phyloP scores from a whole-genome alignment of 2,797 vertebrate species.

The Melanotaenia trifasciata region DNA sequence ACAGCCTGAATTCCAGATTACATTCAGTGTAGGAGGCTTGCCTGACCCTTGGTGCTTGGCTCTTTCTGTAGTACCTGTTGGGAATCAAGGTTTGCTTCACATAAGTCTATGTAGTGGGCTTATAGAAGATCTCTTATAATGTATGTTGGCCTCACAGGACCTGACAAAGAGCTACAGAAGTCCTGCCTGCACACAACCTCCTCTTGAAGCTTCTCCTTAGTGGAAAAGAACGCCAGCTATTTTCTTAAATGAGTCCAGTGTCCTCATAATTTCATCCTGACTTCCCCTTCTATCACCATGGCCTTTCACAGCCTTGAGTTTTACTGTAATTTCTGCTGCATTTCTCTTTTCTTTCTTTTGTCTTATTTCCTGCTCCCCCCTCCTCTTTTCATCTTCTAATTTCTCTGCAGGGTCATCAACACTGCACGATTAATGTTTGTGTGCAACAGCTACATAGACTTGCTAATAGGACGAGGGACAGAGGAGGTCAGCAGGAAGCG shows the following conservation, averaged over 20 bases:
- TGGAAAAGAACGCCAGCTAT: conserved; percentile 26
- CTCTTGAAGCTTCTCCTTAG: conserved; percentile 28
- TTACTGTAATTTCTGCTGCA: conserved; percentile 27
- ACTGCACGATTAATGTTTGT: conserved; percentile 56
- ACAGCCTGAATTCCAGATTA: conserved; percentile 70
- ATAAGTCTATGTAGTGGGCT: conserved; percentile 39
- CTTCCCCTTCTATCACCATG: background rate
- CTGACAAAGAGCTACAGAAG: conserved; percentile 40
- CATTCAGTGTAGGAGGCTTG: conserved; percentile 77
- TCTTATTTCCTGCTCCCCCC: conserved; percentile 24
- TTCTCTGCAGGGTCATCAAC: conserved; percentile 42
- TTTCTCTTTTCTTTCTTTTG: conserved; percentile 22
- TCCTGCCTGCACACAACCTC: conserved; percentile 45
- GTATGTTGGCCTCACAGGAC: conserved; percentile 58
- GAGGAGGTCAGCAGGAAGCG: conserved; percentile 44
- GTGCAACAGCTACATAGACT: conserved; percentile 44
- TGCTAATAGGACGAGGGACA: conserved; percentile 37
- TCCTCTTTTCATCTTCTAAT: conserved; percentile 4
- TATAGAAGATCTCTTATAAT: conserved; percentile 43
- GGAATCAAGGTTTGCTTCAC: conserved; percentile 69
- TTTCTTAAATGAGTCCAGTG: conserved; percentile 26
- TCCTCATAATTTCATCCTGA: conserved; percentile 20
- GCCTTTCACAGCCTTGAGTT: background rate
- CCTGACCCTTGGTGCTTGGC: conserved; percentile 68
- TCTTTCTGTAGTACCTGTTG: conserved; percentile 79